Conservation (phyloP, 2,888 invertebrate species). For the Morinoia aosen region DNA sequence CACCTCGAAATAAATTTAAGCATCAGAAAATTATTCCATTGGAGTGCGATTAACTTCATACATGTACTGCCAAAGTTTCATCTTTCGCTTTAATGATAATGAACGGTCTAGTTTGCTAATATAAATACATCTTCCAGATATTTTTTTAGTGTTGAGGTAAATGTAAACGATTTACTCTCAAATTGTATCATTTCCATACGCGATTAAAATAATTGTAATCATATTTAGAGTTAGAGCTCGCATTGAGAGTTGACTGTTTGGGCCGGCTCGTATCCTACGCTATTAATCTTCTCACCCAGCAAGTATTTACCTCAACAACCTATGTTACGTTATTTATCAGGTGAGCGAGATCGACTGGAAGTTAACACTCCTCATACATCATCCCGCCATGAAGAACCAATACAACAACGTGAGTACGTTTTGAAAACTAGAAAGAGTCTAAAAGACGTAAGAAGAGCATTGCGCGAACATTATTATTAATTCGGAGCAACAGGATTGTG, state of each 20-base stretch:
- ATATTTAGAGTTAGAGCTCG: no score
- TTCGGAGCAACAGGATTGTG: no score
- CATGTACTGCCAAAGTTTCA: not conserved
- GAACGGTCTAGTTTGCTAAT: not conserved
- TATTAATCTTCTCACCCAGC: not conserved
- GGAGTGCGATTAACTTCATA: not conserved
- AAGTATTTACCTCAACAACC: not conserved
- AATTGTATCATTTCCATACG: no score
- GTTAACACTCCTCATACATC: not conserved
- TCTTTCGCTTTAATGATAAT: not conserved
- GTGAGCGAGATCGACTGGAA: conserved; percentile 36
- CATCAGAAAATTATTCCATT: not conserved
- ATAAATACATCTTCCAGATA: not conserved
- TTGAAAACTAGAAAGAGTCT: no score
- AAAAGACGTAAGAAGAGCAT: no score
- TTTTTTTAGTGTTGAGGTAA: no score
- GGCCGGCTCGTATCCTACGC: no score
- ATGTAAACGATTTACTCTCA: no score
- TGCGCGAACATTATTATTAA: no score
- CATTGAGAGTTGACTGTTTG: no score
- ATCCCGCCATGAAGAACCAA: not conserved
- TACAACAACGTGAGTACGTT: not conserved
- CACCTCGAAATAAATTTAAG: not conserved
- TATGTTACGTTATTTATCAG: not conserved
- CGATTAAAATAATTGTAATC: no score